Percentiles rank a stretch among this genome's conserved stretches.
phyloP scores from a whole-genome alignment of 30 jellyfish, hydroid and myxozoan genomes.

The Nemopilema nomurai region DNA sequence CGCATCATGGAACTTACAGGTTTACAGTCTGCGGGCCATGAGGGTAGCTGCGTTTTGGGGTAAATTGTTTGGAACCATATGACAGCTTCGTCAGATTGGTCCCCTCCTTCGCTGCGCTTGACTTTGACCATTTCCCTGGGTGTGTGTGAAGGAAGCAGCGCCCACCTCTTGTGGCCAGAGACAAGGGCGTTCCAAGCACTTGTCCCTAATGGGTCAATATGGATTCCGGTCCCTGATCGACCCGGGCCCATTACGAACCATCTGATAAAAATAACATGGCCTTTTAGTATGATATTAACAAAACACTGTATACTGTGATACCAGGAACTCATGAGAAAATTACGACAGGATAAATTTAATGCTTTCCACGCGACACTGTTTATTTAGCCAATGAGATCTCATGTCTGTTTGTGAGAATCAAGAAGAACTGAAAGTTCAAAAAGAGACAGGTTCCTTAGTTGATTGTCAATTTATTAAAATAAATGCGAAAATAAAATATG shows the following conservation, averaged over 20 bases:
- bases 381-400: too few relatives aligned
- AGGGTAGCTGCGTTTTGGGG: slow-evolving; percentile 85
- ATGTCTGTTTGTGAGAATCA: too few relatives aligned
- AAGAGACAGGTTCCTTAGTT: too few relatives aligned
- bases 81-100: slow-evolving; percentile 96
- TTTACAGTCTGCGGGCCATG: slow-evolving; percentile 93
- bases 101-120: slow-evolving; percentile 83
- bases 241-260: slow-evolving; percentile 98
- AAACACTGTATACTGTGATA: too few relatives aligned
- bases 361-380: too few relatives aligned
- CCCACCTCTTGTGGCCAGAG: slow-evolving; percentile 97
- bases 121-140: slow-evolving; percentile 90
- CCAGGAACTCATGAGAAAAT: too few relatives aligned
- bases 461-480: too few relatives aligned
- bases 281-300: too few relatives aligned
- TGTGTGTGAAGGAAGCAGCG: slow-evolving; percentile 92
- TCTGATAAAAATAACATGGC: too few relatives aligned
- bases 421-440: too few relatives aligned
- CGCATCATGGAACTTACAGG: slow-evolving; percentile 69
- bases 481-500: too few relatives aligned
- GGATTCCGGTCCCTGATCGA: slow-evolving; percentile 98
- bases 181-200: slow-evolving; percentile 98
- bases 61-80: slow-evolving; percentile 82
- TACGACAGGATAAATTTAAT: too few relatives aligned
- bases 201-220: slow-evolving; percentile 98